These are phyloP conservation scores for Mythimna albipuncta DNA, from an alignment of 2,888 invertebrate species.

Conservation along the genomic window DNA sequence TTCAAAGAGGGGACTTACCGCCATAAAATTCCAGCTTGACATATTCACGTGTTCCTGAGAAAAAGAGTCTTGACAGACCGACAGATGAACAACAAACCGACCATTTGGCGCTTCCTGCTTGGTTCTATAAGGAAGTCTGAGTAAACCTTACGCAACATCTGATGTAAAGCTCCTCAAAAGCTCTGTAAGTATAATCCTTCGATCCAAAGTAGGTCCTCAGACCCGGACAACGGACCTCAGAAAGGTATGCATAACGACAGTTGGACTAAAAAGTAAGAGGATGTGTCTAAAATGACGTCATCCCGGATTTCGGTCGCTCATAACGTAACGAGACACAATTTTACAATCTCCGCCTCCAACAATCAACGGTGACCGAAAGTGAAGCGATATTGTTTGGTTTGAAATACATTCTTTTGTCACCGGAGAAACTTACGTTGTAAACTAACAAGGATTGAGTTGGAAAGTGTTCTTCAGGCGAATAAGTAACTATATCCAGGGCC, in stretches of 20 bases:
- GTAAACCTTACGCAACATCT: constrained; percentile 12
- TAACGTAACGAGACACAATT: constrained; percentile 71
- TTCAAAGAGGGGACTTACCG: too few relatives aligned
- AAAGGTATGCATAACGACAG: constrained; percentile 26
- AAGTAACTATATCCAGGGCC: background rate
- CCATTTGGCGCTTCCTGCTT: background rate
- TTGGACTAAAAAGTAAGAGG: constrained; percentile 76
- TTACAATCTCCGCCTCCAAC: constrained; percentile 73
- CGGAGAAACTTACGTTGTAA: constrained; percentile 28
- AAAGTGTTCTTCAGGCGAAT: constrained; percentile 31
- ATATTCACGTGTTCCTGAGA: too few relatives aligned
- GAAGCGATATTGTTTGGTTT: constrained; percentile 31
- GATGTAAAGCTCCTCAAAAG: background rate
- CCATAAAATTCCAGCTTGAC: too few relatives aligned
- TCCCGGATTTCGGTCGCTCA: constrained; percentile 75
- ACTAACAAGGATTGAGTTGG: constrained; percentile 43
- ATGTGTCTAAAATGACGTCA: constrained; percentile 76
- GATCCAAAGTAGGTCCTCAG: constrained; percentile 47
- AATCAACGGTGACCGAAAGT: constrained; percentile 50
- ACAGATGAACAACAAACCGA: background rate
- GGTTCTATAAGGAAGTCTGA: background rate
- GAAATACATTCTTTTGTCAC: constrained; percentile 44
- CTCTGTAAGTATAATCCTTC: constrained; percentile 17
- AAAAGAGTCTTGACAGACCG: too few relatives aligned
- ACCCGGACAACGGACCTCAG: constrained; percentile 20